Base-by-base conservation (phyloP, 1,140 invertebrate species). In the Bombus pascuorum region DNA sequence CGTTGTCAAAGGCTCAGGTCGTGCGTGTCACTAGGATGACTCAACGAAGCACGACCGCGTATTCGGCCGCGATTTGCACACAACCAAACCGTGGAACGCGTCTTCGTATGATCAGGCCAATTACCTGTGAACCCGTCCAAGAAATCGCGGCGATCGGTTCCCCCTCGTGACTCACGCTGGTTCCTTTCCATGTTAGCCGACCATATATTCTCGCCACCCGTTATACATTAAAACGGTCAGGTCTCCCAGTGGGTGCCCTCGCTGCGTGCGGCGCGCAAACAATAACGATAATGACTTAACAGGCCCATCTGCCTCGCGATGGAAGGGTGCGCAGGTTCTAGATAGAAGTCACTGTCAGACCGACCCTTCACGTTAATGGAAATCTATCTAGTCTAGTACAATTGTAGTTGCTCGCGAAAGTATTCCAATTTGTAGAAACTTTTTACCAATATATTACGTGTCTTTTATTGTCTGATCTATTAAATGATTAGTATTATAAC, bases 261-360 rank as follows among this genome's bases (percentile, higher is more conserved):
- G 77, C 68, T 42, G 85, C 81, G 86, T 80, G 71, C 44, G 57
- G 59, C 86, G 73, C 75, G 65, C 89, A 83, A 88, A 90, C 86
- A 90, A 89, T 90, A 87, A 90, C 80, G 65, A 82, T 90, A 90
- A 90, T 90, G 89, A 88, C 80, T 90, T 88, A 89, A 90, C 88
- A 86, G 86, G 71, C 80, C 89, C 89, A 90, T 90, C 89, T 90
- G 89, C 83, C 62, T 53, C 39, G 66, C 66, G 59, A 59, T 68
- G 72, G 57, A 44, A n/a, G 79, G 72, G 85, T 80, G 78, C 71
- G 79, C 72, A 78, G 62, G 75, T 34, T 53, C 28, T 25, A 59
- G 62, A 66, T 89, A 70, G 87, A 89, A 89, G 88, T 83, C 83
- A 53, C 34, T 66, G 87, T 85, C 87, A 66, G 74, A 77, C 28